Percentiles rank a stretch among this genome's conserved stretches.
Evolutionary conservation across 2,888 invertebrate genomes (phyloP).

Genomic region (Cantharis flavilabris): DNA sequence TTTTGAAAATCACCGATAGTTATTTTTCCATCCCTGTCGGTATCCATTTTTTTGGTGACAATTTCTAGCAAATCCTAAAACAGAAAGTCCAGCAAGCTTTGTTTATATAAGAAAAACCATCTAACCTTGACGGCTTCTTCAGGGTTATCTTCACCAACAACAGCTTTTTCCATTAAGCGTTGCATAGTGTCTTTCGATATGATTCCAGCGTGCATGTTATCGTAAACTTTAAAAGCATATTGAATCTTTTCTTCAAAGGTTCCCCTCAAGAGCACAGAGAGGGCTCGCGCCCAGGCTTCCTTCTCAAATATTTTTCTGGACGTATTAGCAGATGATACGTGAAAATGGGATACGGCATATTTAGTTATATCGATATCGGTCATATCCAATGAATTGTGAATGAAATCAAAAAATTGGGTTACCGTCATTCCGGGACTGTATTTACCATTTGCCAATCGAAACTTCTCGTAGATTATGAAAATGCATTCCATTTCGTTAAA

Average conservation of each 20-base stretch:
- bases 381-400: slow-evolving; percentile 70
- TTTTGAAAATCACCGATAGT: slow-evolving; percentile 69
- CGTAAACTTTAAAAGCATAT: slow-evolving; percentile 72
- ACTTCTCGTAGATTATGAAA: slow-evolving; percentile 59
- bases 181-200: slow-evolving; percentile 74
- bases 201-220: slow-evolving; percentile 67
- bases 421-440: slow-evolving; percentile 53
- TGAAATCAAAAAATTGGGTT: slow-evolving; percentile 64
- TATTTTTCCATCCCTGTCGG: slow-evolving; percentile 74
- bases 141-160: slow-evolving; percentile 69
- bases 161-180: slow-evolving; percentile 63
- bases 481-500: slow-evolving; percentile 64
- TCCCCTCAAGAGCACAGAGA: slow-evolving; percentile 71
- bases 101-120: neutral
- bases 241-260: slow-evolving; percentile 68
- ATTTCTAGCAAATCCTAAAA: slow-evolving; percentile 73
- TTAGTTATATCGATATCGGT: slow-evolving; percentile 60
- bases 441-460: slow-evolving; percentile 52
- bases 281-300: slow-evolving; percentile 69
- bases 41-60: slow-evolving; percentile 73
- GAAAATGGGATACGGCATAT: neutral
- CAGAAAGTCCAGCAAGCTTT: slow-evolving; percentile 34
- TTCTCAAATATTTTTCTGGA: slow-evolving; percentile 40
- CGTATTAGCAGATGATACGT: neutral
- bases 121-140: slow-evolving; percentile 69